phyloP scores from a whole-genome alignment of 2,797 vertebrate genomes.

The Emys orbicularis region DNA sequence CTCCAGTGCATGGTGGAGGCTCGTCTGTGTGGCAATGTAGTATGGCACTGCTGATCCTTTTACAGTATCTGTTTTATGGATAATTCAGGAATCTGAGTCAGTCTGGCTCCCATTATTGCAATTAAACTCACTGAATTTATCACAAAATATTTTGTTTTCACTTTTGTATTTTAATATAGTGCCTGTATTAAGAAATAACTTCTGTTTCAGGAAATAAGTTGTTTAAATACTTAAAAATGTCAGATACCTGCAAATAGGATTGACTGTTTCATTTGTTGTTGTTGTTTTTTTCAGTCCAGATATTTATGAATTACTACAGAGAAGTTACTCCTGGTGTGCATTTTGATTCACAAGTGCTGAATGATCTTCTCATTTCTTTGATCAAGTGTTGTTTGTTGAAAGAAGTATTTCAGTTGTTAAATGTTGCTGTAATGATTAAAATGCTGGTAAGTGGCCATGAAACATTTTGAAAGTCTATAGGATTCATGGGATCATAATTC shows the following conservation, averaged over 20 bases:
- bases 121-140: not conserved
- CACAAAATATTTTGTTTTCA: not conserved
- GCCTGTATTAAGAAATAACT: not conserved
- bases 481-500: not conserved
- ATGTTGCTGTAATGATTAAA: slow-evolving; percentile 73
- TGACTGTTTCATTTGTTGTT: not conserved
- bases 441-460: slow-evolving; percentile 78
- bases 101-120: not conserved
- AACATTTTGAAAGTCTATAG: slow-evolving; percentile 1
- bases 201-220: not conserved
- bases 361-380: slow-evolving; percentile 86
- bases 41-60: not conserved
- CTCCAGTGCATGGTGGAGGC: not conserved
- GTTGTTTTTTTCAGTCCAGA: slow-evolving; percentile 81
- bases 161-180: not conserved
- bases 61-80: not conserved
- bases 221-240: not conserved
- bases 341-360: slow-evolving; percentile 84
- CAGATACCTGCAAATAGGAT: slow-evolving; percentile 5
- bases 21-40: not conserved
- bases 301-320: slow-evolving; percentile 89
- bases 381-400: slow-evolving; percentile 83
- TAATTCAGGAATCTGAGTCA: not conserved
- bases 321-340: slow-evolving; percentile 83
- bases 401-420: slow-evolving; percentile 86